phyloP scores from a whole-genome alignment of 92 coral and sea anemone genomes.

The Porites lobata region DNA sequence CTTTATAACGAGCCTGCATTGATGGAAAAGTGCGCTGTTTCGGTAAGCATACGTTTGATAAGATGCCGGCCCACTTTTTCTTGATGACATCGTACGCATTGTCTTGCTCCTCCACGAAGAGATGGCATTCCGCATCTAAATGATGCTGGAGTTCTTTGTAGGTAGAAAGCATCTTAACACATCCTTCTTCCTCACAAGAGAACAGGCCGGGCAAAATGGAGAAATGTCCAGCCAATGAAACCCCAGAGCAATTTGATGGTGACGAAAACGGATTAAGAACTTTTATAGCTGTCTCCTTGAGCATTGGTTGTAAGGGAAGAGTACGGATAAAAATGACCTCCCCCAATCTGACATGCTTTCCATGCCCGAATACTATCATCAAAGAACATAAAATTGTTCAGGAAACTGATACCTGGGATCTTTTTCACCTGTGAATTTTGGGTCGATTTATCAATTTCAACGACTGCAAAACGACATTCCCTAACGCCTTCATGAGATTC shows the following conservation, averaged over 20 bases:
- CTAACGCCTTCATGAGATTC: neutral
- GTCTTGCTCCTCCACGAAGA: constrained; percentile 42
- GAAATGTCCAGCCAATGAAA: neutral
- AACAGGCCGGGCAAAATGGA: too few relatives aligned
- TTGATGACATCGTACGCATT: constrained; percentile 35
- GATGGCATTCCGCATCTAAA: constrained; percentile 35
- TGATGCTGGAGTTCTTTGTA: constrained; percentile 37
- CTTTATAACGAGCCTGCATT: neutral
- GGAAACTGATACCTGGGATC: too few relatives aligned
- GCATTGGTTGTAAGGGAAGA: too few relatives aligned
- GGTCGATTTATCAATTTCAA: too few relatives aligned
- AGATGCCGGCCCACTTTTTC: too few relatives aligned
- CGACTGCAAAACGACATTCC: too few relatives aligned
- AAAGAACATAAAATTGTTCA: too few relatives aligned
- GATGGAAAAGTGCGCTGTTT: neutral
- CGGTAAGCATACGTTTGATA: neutral
- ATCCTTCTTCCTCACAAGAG: neutral
- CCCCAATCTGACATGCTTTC: too few relatives aligned
- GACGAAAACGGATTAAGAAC: constrained; percentile 2
- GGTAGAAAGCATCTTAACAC: constrained; percentile 37
- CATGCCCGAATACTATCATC: too few relatives aligned
- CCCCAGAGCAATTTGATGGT: too few relatives aligned
- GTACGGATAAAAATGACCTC: too few relatives aligned
- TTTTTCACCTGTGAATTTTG: too few relatives aligned
- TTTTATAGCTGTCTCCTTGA: neutral